Evolutionary conservation across 2,797 vertebrate genomes (phyloP).

Genomic region (Paedocypris micromegethes): DNA sequence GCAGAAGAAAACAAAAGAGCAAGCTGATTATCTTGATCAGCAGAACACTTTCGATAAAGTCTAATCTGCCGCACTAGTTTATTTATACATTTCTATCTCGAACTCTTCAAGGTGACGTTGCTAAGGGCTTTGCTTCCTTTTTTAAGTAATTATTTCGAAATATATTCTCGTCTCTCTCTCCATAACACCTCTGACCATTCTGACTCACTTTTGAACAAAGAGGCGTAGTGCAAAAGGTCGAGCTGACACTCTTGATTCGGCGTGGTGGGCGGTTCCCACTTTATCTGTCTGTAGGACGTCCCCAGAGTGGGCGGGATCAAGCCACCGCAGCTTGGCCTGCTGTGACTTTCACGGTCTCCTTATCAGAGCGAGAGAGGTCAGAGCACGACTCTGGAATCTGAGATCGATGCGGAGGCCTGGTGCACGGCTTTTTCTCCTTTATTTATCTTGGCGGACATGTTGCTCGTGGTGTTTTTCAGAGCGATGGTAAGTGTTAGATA

Average conservation of each 20-base stretch:
- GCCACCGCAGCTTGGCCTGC: slow-evolving; percentile 24
- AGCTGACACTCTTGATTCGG: slow-evolving; percentile 68
- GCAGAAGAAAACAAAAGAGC: slow-evolving; percentile 28
- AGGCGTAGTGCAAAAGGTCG: slow-evolving; percentile 78
- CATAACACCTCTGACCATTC: slow-evolving; percentile 45
- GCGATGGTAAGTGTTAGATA: slow-evolving; percentile 70
- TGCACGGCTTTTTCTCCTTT: slow-evolving; percentile 54
- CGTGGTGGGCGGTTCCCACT: slow-evolving; percentile 58
- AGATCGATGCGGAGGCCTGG: slow-evolving; percentile 70
- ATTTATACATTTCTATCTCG: slow-evolving; percentile 61
- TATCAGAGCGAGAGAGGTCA: slow-evolving; percentile 73
- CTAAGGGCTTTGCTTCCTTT: not conserved
- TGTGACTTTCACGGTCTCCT: slow-evolving; percentile 70
- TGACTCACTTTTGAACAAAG: slow-evolving; percentile 63
- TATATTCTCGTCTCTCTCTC: no score
- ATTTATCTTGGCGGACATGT: slow-evolving; percentile 75
- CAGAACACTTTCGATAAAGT: slow-evolving; percentile 69
- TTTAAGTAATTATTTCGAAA: no score
- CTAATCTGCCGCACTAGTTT: slow-evolving; percentile 60
- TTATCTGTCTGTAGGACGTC: slow-evolving; percentile 60
- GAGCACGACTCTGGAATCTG: slow-evolving; percentile 65
- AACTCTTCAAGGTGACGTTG: slow-evolving; percentile 67
- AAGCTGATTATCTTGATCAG: slow-evolving; percentile 68
- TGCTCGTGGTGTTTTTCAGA: slow-evolving; percentile 71
- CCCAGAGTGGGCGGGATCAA: slow-evolving; percentile 19